These are phyloP conservation scores for Blastobasis adustella DNA, from an alignment of 2,888 invertebrate genomes.

Conservation along the genomic window DNA sequence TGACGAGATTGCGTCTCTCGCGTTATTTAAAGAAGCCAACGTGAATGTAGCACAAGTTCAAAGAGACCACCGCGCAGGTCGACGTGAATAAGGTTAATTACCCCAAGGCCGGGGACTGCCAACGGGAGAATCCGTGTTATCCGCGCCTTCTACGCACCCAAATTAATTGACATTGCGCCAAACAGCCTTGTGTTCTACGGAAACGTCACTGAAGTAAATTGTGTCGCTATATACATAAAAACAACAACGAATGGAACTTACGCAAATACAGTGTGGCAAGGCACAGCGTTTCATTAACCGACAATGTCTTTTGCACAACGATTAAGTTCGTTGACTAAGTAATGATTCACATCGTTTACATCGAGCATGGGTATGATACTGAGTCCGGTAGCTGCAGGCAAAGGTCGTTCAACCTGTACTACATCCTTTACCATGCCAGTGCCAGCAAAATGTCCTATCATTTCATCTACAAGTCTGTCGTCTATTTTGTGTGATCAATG, in stretches of 20 bases:
- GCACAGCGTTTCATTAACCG: slow-evolving; percentile 4
- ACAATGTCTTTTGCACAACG: slow-evolving; percentile 4
- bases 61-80: slow-evolving; percentile 44
- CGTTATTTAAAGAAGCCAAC: slow-evolving; percentile 58
- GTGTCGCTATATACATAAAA: background rate
- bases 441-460: no score
- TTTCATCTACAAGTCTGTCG: no score
- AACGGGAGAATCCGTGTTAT: slow-evolving; percentile 23
- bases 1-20: slow-evolving; percentile 37
- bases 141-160: slow-evolving; percentile 18
- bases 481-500: no score
- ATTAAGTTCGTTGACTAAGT: slow-evolving; percentile 30
- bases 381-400: slow-evolving; percentile 34
- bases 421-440: slow-evolving; percentile 39
- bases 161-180: slow-evolving; percentile 28
- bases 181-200: background rate
- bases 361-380: slow-evolving; percentile 31
- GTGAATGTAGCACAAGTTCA: slow-evolving; percentile 68
- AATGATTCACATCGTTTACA: slow-evolving; percentile 41
- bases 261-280: background rate
- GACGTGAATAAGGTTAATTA: slow-evolving; percentile 61
- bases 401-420: slow-evolving; percentile 54
- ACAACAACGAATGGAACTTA: background rate
- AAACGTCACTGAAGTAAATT: background rate
- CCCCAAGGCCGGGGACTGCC: slow-evolving; percentile 56